Conservation (phyloP, 2,797 vertebrate genomes). For the Tiaroga cobitis region DNA sequence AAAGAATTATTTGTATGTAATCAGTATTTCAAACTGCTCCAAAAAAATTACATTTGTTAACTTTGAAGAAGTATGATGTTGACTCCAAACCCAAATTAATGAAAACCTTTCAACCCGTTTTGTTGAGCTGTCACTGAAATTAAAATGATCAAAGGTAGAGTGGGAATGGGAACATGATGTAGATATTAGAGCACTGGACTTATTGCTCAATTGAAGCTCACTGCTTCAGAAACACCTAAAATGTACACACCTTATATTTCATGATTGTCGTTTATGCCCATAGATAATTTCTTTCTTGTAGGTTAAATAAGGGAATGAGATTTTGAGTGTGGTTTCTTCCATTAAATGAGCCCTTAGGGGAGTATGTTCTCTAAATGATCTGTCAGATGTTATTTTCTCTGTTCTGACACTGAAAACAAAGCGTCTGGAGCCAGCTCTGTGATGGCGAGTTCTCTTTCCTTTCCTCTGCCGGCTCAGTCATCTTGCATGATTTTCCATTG, state of each 20-base stretch:
- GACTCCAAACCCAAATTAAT: background rate
- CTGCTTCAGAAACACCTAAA: background rate
- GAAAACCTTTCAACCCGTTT: background rate
- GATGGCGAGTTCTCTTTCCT: constrained; percentile 66
- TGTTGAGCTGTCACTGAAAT: background rate
- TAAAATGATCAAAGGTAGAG: background rate
- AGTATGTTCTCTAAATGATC: constrained; percentile 11
- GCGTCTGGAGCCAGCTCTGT: constrained; percentile 60
- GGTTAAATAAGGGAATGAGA: background rate
- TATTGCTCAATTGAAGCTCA: too few species aligned
- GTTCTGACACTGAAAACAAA: constrained; percentile 57
- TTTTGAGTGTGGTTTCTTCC: background rate
- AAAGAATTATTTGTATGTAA: background rate
- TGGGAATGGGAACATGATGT: too few species aligned
- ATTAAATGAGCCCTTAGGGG: background rate
- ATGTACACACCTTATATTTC: background rate
- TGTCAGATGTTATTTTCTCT: constrained; percentile 29
- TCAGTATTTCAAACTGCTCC: background rate
- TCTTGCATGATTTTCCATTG: constrained; percentile 84
- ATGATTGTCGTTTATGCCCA: background rate
- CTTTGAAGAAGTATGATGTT: background rate
- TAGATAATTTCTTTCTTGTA: background rate
- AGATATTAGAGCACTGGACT: background rate
- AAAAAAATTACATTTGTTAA: background rate
- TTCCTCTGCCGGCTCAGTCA: constrained; percentile 68